Evolutionary conservation across 2,888 invertebrate species (phyloP).

Genomic region (Ophioninae sp.): DNA sequence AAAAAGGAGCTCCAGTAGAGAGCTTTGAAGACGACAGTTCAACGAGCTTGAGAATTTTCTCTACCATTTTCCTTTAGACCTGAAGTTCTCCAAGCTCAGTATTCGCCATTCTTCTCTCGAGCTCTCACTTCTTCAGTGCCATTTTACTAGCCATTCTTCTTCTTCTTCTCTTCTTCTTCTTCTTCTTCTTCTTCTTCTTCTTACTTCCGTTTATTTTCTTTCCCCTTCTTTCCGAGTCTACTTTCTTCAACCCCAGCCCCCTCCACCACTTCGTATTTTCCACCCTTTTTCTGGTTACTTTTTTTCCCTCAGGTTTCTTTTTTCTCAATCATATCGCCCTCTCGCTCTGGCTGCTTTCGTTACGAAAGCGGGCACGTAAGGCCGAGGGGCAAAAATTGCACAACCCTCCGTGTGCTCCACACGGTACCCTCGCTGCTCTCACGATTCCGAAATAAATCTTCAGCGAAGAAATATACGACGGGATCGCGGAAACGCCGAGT

Average conservation of each 20-base stretch:
- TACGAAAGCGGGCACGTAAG: slow-evolving; percentile 29
- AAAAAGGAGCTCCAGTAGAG: slow-evolving; percentile 17
- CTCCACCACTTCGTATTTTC: slow-evolving; percentile 17
- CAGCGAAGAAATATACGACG: slow-evolving; percentile 53
- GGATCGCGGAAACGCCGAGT: slow-evolving; percentile 24
- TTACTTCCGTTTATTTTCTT: neutral
- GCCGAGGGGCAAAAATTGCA: slow-evolving; percentile 53
- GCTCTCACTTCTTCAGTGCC: slow-evolving; percentile 36
- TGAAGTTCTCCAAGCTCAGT: slow-evolving; percentile 22
- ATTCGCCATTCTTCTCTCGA: slow-evolving; percentile 38
- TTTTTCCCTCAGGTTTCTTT: slow-evolving; percentile 4
- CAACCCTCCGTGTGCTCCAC: slow-evolving; percentile 48
- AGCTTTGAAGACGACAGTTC: slow-evolving; percentile 58
- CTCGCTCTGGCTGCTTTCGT: slow-evolving; percentile 13
- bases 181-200: slow-evolving; percentile 22
- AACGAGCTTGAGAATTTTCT: slow-evolving; percentile 59
- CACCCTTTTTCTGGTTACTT: slow-evolving; percentile 1
- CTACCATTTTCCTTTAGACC: slow-evolving; percentile 45
- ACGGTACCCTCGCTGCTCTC: slow-evolving; percentile 35
- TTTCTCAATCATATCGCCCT: slow-evolving; percentile 48
- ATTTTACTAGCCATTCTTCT: slow-evolving; percentile 48
- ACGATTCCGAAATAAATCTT: slow-evolving; percentile 63
- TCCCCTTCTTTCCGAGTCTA: slow-evolving; percentile 12
- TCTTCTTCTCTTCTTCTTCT: slow-evolving; percentile 22
- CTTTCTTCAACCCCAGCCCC: too few species aligned